phyloP scores from a whole-genome alignment of 64 coral and sea anemone species.

The Acropora tenuis region DNA sequence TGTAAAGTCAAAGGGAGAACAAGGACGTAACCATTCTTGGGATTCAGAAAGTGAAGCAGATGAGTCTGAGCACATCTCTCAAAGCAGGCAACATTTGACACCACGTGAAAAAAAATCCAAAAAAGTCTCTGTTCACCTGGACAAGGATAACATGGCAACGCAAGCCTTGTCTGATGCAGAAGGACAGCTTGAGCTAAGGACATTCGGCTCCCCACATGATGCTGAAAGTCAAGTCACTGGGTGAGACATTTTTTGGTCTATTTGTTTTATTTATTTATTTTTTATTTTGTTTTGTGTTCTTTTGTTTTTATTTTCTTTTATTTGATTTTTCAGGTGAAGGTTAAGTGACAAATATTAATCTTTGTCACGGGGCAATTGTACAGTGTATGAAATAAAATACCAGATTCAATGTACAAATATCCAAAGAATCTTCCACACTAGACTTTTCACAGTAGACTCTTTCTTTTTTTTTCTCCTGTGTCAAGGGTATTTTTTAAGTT shows the following conservation, averaged over 20 bases:
- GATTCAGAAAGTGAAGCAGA: constrained; percentile 64
- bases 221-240: constrained; percentile 12
- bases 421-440: no score
- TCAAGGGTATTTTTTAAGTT: no score
- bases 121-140: background rate
- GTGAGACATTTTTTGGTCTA: background rate
- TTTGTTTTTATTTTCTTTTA: no score
- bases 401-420: no score
- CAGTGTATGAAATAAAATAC: no score
- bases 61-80: constrained; percentile 2
- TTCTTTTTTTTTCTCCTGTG: no score
- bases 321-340: no score
- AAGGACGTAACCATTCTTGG: constrained; percentile 58
- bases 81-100: constrained; percentile 64
- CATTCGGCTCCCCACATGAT: constrained; percentile 1
- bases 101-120: constrained; percentile 11
- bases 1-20: constrained; percentile 26
- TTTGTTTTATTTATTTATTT: no score
- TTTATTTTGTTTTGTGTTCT: no score
- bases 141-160: background rate
- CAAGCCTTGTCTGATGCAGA: background rate
- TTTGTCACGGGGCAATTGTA: no score
- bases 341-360: no score
- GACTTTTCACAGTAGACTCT: no score
- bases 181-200: background rate